phyloP scores from a whole-genome alignment of 2,888 invertebrate genomes.

The Sussaba pulchella region DNA sequence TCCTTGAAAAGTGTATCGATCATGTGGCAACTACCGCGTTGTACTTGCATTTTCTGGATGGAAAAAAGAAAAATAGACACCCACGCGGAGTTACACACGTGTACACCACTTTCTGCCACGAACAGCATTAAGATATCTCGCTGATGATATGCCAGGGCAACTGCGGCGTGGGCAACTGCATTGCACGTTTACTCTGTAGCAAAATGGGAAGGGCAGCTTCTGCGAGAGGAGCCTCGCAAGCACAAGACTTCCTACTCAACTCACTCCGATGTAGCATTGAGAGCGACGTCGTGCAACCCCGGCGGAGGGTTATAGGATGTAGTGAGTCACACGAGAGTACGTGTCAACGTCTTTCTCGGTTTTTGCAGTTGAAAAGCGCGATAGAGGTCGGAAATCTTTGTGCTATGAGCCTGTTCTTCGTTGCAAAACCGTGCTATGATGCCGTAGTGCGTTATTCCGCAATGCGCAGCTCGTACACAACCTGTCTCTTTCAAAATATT shows the following conservation, averaged over 20 bases:
- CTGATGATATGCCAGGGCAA: slow-evolving; percentile 28
- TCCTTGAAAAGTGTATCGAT: too few species aligned
- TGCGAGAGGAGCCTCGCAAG: slow-evolving; percentile 27
- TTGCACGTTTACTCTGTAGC: slow-evolving; percentile 28
- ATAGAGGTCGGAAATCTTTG: slow-evolving; percentile 9
- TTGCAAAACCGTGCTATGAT: slow-evolving; percentile 12
- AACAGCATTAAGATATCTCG: slow-evolving; percentile 34
- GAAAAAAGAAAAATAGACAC: not conserved
- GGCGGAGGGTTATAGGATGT: slow-evolving; percentile 6
- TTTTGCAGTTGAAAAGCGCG: slow-evolving; percentile 24
- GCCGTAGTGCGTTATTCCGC: slow-evolving; percentile 55
- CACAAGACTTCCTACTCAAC: slow-evolving; percentile 29
- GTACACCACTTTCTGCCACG: slow-evolving; percentile 14
- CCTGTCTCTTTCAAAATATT: slow-evolving; percentile 29
- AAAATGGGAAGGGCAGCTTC: slow-evolving; percentile 16
- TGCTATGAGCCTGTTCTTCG: slow-evolving; percentile 22
- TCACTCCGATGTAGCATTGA: slow-evolving; percentile 17
- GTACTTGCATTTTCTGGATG: not conserved
- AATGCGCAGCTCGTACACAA: slow-evolving; percentile 57
- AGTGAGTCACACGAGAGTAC: slow-evolving; percentile 46
- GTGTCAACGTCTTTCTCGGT: slow-evolving; percentile 47
- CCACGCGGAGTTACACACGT: not conserved
- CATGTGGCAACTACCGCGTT: too few species aligned
- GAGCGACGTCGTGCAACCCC: slow-evolving; percentile 1
- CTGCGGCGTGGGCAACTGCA: slow-evolving; percentile 20